Percentiles rank a stretch among this genome's conserved stretches.
Evolutionary conservation across 2,113 vertebrate species (phyloP).

Genomic region (Pica pica): DNA sequence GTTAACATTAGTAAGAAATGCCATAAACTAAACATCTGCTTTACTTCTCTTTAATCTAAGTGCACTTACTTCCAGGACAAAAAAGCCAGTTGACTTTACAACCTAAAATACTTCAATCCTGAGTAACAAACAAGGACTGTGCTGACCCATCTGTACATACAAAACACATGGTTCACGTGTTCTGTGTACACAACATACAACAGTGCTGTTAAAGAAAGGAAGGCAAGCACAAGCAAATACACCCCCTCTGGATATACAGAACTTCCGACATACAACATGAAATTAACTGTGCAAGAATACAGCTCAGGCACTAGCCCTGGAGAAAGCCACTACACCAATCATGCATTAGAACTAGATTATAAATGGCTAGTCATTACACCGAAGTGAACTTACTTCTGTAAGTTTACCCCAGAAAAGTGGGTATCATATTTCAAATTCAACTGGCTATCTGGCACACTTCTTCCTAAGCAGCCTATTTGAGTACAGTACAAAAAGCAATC

Average conservation of each 20-base stretch:
- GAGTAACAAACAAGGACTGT: neutral
- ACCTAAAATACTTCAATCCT: neutral
- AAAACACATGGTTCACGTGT: neutral
- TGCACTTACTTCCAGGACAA: neutral
- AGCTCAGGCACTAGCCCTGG: neutral
- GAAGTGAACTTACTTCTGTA: constrained; percentile 24
- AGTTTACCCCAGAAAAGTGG: neutral
- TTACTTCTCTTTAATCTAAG: neutral
- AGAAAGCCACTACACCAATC: neutral
- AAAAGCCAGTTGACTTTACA: neutral
- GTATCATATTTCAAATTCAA: neutral
- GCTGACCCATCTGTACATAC: neutral
- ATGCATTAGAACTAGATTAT: neutral
- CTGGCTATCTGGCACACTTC: neutral
- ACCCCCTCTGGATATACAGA: neutral
- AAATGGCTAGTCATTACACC: constrained; percentile 38
- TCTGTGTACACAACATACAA: neutral
- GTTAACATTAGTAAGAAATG: neutral
- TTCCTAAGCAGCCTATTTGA: neutral
- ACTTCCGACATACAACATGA: neutral
- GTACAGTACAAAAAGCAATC: neutral
- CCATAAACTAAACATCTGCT: neutral
- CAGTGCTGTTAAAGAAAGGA: neutral
- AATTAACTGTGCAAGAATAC: neutral
- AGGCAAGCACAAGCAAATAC: neutral